Base-by-base conservation (phyloP, 1,140 invertebrate species). In the Neomicropteryx cornuta region DNA sequence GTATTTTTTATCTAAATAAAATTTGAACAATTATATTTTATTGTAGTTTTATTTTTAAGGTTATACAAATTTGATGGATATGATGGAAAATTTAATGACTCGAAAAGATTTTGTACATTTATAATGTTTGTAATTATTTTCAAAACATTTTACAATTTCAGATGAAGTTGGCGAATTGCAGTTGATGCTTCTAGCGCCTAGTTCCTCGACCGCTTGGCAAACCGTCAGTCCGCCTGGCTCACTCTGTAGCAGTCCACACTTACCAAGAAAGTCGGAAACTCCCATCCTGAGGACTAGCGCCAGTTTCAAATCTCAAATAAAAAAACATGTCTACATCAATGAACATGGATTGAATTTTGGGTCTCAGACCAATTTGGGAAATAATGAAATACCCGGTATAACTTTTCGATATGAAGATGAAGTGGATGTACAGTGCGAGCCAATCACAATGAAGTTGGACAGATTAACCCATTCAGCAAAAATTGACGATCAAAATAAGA, bases 161-260 rank as follows among this genome's bases (percentile, higher is more conserved):
- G 58, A 55, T 44, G 55, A 58, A 44, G 55, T 49, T 40, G 42
- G 44, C 28, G 40, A 46, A 18, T 33, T 55, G 42, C 53, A 49
- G 36, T 33, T 58, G 46, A 39, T 45, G 8, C 33, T 46, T 19
- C 24, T 46, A 19, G 42, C 45, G 11, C 45, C 45, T 3, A n/a
- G n/a, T n/a, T 37, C 38, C 11, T 35, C 30, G 6, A 24, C 6
- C 8, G 42, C 35, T 8, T 46, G 45, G 45, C 41, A 46, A 28
- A 28, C 45, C 1, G 38, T 38, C 8, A 41, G 41, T 20, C 45
- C 45, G 8, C 42, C 45, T 30, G 45, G 44, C 20, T 49, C 46
- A 32, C 45, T 46, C 18, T 34, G 44, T 13, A 36, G 41, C 32
- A 45, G 45, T 35, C 43, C 47, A 40, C 43, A 42, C 35, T 22